Evolutionary conservation across 2,113 vertebrate species (phyloP), one percentile per base, ranked within the genome.

Genomic region (Eclectus roratus): DNA sequence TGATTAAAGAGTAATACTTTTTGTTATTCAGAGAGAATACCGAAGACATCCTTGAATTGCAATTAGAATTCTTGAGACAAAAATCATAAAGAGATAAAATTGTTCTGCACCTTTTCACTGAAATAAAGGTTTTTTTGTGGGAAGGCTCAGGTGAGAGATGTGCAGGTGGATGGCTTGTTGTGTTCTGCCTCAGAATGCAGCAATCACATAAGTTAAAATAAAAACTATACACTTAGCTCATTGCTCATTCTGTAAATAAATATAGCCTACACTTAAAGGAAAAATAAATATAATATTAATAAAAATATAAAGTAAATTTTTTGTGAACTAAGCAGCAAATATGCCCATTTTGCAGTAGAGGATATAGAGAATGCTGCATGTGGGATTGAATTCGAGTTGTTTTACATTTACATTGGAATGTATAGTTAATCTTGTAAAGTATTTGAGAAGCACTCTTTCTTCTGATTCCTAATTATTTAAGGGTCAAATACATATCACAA

Each of bases 1-100:
- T 96, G 94, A 97, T 98, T 98, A 98, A 97, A 95, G 72, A 94
- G 68, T 82, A 98, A 96, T 94, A 89, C 7, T 96, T 37, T 94
- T 97, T 88, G 96, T 97, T 97, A 97, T 94, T 94, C 93, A 87
- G 64, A 71, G 24, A 63, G 47, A 97, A 91, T 96, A 87, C 63
- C 97, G 95, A 95, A 85, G 52, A 89, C 35, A 97, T 80, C 21
- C 82, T 94, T 96, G 97, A 97, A 97, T 96, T 91, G 47, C 66
- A 96, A 95, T 97, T 89, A 94, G 55, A 90, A 91, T 94, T 96
- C 35, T 91, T 97, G 66, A 96, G 96, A 81, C 37, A 89, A 19
- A 96, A 80, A 94, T 93, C 31, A 79, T 53, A 80, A n/a, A 85
- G 49, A 39, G 2, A 78, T 52, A 37, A 46, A 88, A 52, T 74